A percentile compares a stretch with the other conserved stretches of the same genome.
Evolutionary conservation across 2,888 invertebrate genomes (phyloP).

Genomic region (Panzeria rudis): DNA sequence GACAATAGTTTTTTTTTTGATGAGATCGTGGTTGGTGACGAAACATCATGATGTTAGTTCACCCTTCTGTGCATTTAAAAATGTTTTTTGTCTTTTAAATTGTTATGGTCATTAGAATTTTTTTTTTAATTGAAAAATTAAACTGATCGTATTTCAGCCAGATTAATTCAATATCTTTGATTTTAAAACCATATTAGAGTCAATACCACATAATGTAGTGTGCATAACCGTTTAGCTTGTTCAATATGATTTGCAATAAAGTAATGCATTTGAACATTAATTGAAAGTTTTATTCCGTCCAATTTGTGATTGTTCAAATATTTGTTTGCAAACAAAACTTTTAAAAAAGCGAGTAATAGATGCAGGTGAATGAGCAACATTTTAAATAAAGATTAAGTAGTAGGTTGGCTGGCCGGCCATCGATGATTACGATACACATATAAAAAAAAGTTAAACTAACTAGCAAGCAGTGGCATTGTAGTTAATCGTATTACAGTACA

Average conservation of each 20-base stretch:
- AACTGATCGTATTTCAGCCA: too few relatives aligned
- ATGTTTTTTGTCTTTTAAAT: too few relatives aligned
- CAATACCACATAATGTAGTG: conserved; percentile 1
- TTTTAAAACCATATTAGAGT: too few relatives aligned
- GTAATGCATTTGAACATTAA: conserved; percentile 64
- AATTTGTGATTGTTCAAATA: conserved; percentile 65
- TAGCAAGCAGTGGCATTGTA: conserved; percentile 18
- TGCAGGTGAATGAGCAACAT: conserved; percentile 55
- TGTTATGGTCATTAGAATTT: too few relatives aligned
- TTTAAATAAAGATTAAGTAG: conserved; percentile 67
- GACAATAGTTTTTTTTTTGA: too few relatives aligned
- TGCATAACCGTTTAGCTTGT: background rate
- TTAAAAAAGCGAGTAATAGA: conserved; percentile 3
- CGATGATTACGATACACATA: conserved; percentile 32
- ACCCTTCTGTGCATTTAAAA: too few relatives aligned
- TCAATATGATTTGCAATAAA: conserved; percentile 21
- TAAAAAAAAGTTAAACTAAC: background rate
- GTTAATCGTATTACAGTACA: conserved; percentile 20
- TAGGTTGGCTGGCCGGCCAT: conserved; percentile 46
- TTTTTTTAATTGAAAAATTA: too few relatives aligned
- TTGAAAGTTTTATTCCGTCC: conserved; percentile 56
- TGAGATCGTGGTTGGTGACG: too few relatives aligned
- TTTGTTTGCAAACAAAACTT: conserved; percentile 54
- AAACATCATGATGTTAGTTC: too few relatives aligned
- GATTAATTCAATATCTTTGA: too few relatives aligned